Conservation (phyloP, 2,888 invertebrate genomes). For the Prosapia bicincta region DNA sequence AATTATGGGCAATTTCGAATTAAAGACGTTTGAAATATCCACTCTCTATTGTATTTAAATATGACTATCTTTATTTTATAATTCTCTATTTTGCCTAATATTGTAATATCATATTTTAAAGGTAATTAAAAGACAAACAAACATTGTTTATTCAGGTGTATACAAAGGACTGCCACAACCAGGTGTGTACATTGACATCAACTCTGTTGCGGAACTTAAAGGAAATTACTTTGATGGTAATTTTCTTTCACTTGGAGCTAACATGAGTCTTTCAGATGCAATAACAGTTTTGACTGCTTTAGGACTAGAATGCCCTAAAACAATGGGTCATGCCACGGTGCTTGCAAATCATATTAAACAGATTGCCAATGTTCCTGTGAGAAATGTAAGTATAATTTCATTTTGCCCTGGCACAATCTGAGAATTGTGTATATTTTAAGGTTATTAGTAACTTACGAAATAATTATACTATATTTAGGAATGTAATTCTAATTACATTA, state of each 20-base stretch:
- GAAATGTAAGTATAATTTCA: conserved; percentile 57
- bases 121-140: too few species aligned
- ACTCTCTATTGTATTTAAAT: too few species aligned
- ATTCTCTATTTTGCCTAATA: too few species aligned
- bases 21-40: too few species aligned
- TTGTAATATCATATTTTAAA: too few species aligned
- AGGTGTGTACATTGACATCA: conserved; percentile 50
- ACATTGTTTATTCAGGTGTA: conserved; percentile 39
- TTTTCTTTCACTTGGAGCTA: conserved; percentile 52
- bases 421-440: too few species aligned
- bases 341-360: conserved; percentile 61
- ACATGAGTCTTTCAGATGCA: conserved; percentile 53
- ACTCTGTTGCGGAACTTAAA: conserved; percentile 50
- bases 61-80: too few species aligned
- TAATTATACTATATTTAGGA: too few species aligned
- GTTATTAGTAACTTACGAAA: too few species aligned
- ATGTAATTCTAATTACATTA: too few species aligned
- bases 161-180: conserved; percentile 48
- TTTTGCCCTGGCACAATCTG: too few species aligned
- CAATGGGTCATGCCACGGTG: conserved; percentile 56
- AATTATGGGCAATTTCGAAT: too few species aligned
- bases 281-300: conserved; percentile 45
- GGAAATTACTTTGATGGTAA: conserved; percentile 42
- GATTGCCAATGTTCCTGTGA: conserved; percentile 65
- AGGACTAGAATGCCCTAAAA: conserved; percentile 36